Evolutionary conservation across 2,113 vertebrate genomes (phyloP), one percentile per base, ranked within the genome.

Genomic region (Parus major): DNA sequence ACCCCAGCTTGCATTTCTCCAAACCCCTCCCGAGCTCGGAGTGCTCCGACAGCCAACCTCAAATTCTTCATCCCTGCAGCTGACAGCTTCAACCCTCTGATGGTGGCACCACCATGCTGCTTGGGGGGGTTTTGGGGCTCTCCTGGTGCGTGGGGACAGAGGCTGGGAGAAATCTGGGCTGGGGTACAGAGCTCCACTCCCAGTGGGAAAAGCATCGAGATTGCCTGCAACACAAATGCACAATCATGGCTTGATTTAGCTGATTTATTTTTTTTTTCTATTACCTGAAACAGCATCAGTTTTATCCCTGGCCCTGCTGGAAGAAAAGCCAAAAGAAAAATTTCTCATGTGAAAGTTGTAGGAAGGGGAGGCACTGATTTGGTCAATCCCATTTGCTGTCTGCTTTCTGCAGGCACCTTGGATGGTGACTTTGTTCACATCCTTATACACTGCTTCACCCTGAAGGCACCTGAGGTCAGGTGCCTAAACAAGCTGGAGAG

Each of bases 1-100:
- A 96, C 36, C 87, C 73, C 81, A 93, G 94, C 70, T 44, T 72
- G 61, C 81, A 75, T 84, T 92, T 87, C 69, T 95, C n/a, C 81
- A 95, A 92, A 92, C 80, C 83, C 84, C 81, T 92, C 91, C 86
- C 81, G n/a, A 95, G 83, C 70, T 87, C 1, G 0, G 31, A 90
- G 83, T 1, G 5, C 52, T 88, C 72, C 0, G 0, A 53, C 72
- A 82, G 89, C 91, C 92, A 87, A 12, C 61, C 86, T 89, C 91
- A 69, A 21, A 92, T 75, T 82, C 89, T 91, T 82, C 60, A 80
- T 65, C 73, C 28, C 61, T 15, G 2, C 86, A 92, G 81, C 86
- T 92, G 91, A 84, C 77, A 36, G 12, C 33, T 56, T 46, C 2
- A 7, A 1, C 68, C 49, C 86, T 81, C 56, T 4, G 0, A 10